phyloP scores from a whole-genome alignment of 1,140 invertebrate genomes.

The Drosophila mauritiana region DNA sequence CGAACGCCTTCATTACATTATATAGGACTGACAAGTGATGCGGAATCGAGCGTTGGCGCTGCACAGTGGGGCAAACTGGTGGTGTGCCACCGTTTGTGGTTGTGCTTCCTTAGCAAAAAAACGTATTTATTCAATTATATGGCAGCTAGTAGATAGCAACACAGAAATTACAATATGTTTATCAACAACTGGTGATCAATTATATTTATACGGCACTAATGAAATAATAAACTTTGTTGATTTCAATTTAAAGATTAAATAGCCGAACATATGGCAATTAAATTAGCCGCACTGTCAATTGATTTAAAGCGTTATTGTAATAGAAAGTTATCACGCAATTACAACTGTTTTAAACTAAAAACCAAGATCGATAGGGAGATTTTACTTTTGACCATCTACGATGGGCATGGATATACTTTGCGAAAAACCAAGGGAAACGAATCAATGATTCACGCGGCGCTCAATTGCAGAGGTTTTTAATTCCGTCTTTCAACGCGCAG shows the following conservation, averaged over 20 bases:
- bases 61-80: conserved; percentile 52
- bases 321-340: too few species aligned
- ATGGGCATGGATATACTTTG: background rate
- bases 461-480: conserved; percentile 12
- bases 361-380: background rate
- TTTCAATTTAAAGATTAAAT: conserved; percentile 21
- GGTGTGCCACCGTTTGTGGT: too few species aligned
- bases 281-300: background rate
- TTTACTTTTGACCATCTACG: background rate
- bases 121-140: conserved; percentile 19
- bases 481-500: conserved; percentile 4
- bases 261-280: background rate
- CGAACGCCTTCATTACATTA: conserved; percentile 80
- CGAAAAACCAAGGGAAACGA: background rate
- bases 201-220: background rate
- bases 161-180: background rate
- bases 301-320: background rate
- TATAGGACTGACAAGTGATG: conserved; percentile 69
- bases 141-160: background rate
- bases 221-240: background rate
- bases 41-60: conserved; percentile 42
- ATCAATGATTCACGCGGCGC: conserved; percentile 10
- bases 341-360: too few species aligned
- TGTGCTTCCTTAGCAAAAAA: background rate
- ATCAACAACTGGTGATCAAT: background rate